These are phyloP conservation scores for Gryon sp. DNA, from an alignment of 1,140 invertebrate species.

Conservation along the genomic window DNA sequence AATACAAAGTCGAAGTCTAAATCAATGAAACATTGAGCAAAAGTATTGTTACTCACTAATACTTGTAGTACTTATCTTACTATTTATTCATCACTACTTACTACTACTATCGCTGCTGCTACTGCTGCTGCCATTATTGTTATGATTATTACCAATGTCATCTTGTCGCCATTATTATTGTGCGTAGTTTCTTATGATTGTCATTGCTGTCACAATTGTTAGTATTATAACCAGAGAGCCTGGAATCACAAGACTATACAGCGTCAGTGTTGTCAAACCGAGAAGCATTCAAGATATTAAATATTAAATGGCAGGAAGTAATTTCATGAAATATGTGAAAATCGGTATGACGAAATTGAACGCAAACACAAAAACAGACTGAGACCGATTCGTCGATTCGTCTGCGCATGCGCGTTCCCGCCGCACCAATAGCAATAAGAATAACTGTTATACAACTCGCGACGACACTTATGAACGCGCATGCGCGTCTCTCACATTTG, in stretches of 20 bases:
- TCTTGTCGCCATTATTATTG: constrained; percentile 69
- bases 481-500: constrained; percentile 59
- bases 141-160: constrained; percentile 66
- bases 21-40: constrained; percentile 24
- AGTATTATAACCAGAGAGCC: constrained; percentile 67
- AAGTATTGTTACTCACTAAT: constrained; percentile 63
- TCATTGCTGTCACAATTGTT: constrained; percentile 66
- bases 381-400: constrained; percentile 63
- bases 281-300: not conserved
- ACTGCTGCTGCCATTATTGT: constrained; percentile 64
- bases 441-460: constrained; percentile 25
- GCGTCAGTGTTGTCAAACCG: constrained; percentile 40
- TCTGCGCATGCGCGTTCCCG: constrained; percentile 49
- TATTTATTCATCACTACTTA: constrained; percentile 65
- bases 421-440: constrained; percentile 57
- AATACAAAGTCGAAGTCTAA: constrained; percentile 9
- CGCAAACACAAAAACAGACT: constrained; percentile 52
- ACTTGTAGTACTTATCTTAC: constrained; percentile 64
- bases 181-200: constrained; percentile 69
- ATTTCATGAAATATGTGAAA: not conserved
- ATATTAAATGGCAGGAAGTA: not conserved
- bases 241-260: constrained; percentile 64
- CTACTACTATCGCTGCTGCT: constrained; percentile 65
- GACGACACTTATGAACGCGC: constrained; percentile 45
- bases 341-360: constrained; percentile 31